Conservation (phyloP, 2,888 invertebrate genomes). For the Micoletzkya japonica region DNA sequence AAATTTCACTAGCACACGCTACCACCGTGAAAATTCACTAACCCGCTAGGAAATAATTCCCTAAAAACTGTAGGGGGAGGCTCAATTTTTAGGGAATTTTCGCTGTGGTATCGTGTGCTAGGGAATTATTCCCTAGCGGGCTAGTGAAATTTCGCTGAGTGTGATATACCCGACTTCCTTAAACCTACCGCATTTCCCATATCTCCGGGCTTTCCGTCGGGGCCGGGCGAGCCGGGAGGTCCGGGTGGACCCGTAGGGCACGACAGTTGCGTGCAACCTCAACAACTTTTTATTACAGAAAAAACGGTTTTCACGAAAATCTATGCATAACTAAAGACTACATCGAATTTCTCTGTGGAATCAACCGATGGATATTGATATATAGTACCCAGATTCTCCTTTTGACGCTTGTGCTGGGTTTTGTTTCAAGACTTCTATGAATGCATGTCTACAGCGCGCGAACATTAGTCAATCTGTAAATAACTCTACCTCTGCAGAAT, state of each 20-base stretch:
- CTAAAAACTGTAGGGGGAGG: no score
- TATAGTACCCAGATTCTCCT: background rate
- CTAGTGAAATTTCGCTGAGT: no score
- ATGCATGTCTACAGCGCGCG: background rate
- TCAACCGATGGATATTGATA: background rate
- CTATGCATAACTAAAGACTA: no score
- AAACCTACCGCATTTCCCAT: conserved; percentile 53
- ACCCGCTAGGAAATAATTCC: no score
- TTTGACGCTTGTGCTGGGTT: background rate
- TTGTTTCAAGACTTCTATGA: background rate
- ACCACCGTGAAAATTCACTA: no score
- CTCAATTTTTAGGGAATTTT: no score
- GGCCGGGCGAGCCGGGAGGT: conserved; percentile 55
- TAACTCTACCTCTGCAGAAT: conserved; percentile 46
- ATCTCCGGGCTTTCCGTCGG: conserved; percentile 57
- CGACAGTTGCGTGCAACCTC: conserved; percentile 53
- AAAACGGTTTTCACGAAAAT: no score
- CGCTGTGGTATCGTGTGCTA: no score
- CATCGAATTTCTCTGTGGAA: no score
- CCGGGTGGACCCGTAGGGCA: conserved; percentile 62
- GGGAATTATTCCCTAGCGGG: no score
- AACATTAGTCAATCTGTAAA: background rate
- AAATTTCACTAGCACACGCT: no score
- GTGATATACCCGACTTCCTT: no score
- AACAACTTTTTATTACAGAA: background rate